Percentiles rank a stretch among this genome's conserved stretches.
These are phyloP conservation scores for Anastatus disparis DNA, from an alignment of 1,140 invertebrate species.

Conservation along the genomic window DNA sequence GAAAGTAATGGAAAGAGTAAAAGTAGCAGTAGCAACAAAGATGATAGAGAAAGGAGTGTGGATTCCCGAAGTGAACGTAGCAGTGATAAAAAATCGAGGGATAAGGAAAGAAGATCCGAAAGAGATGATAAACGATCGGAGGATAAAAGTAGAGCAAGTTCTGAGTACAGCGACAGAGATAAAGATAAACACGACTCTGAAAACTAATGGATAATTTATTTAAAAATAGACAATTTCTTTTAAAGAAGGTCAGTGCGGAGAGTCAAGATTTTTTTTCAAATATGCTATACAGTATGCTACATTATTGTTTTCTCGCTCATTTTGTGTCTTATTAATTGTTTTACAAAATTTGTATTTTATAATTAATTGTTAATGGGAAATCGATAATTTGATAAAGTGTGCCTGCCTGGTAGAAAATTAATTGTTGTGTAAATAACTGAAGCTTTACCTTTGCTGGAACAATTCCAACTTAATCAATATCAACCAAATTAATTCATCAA, in stretches of 20 bases:
- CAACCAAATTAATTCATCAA: neutral
- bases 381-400: neutral
- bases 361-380: neutral
- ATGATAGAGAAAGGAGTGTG: slow-evolving; percentile 61
- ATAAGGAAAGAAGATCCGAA: slow-evolving; percentile 54
- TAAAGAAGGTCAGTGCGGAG: no score
- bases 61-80: slow-evolving; percentile 58
- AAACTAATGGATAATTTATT: slow-evolving; percentile 20
- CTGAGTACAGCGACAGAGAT: slow-evolving; percentile 58
- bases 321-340: neutral
- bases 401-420: neutral
- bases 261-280: no score
- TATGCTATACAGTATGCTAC: no score
- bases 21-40: slow-evolving; percentile 50
- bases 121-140: slow-evolving; percentile 57
- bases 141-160: slow-evolving; percentile 53
- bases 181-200: slow-evolving; percentile 44
- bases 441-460: no score
- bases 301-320: neutral
- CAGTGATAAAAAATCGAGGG: slow-evolving; percentile 57
- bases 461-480: no score
- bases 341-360: neutral
- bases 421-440: neutral
- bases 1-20: slow-evolving; percentile 64
- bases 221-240: neutral